These are phyloP conservation scores for Corella eumyota DNA, from an alignment of 23 tunicate genomes.

Conservation along the genomic window DNA sequence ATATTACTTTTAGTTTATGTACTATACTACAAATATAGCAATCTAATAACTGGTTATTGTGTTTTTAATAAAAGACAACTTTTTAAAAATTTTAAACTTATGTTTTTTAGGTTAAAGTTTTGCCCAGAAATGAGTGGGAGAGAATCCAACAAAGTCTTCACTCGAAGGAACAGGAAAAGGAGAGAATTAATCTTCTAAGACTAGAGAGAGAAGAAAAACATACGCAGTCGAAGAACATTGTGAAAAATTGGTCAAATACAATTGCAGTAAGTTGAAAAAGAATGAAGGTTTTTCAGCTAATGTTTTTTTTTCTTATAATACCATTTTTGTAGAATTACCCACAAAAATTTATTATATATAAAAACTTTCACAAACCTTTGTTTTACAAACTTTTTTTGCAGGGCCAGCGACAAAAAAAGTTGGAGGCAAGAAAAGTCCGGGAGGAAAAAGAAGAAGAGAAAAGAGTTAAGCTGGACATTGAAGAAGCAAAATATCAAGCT, in stretches of 20 bases:
- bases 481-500: slow-evolving; percentile 82
- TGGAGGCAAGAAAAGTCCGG: slow-evolving; percentile 72
- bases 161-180: slow-evolving; percentile 39
- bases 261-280: slow-evolving; percentile 49
- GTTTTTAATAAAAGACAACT: neutral
- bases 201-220: slow-evolving; percentile 45
- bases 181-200: slow-evolving; percentile 11
- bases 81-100: neutral
- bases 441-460: slow-evolving; percentile 90
- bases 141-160: slow-evolving; percentile 51
- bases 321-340: too few species aligned
- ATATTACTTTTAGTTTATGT: neutral
- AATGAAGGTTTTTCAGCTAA: neutral
- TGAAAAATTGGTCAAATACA: slow-evolving; percentile 80
- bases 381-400: slow-evolving; percentile 17
- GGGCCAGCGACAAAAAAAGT: slow-evolving; percentile 82
- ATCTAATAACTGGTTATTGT: neutral
- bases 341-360: too few species aligned
- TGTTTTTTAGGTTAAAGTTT: slow-evolving; percentile 37
- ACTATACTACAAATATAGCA: neutral
- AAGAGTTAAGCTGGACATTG: slow-evolving; percentile 51
- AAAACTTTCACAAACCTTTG: too few species aligned
- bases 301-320: neutral
- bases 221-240: slow-evolving; percentile 49
- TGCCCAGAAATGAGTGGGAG: slow-evolving; percentile 74